Conservation (phyloP, 2,888 invertebrate genomes). For the Dilophus febrilis region DNA sequence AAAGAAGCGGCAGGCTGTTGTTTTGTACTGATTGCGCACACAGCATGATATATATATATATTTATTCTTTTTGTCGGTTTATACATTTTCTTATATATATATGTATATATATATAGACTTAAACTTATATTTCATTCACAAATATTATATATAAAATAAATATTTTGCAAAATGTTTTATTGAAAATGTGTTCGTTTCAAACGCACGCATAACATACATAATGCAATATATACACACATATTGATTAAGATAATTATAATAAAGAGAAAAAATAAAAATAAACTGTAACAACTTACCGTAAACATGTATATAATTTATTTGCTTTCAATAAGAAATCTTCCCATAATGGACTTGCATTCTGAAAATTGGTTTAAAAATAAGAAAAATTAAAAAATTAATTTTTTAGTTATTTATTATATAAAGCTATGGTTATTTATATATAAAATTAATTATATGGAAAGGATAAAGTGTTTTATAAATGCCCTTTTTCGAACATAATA, state of each 20-base stretch:
- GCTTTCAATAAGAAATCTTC: slow-evolving; percentile 90
- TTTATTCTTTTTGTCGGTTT: too few species aligned
- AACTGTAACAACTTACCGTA: slow-evolving; percentile 53
- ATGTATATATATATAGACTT: too few species aligned
- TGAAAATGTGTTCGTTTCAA: background rate
- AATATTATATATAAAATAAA: background rate
- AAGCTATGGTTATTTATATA: too few species aligned
- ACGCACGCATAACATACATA: background rate
- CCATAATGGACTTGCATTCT: slow-evolving; percentile 89
- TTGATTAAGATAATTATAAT: background rate
- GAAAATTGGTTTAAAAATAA: slow-evolving; percentile 56
- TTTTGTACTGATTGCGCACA: too few species aligned
- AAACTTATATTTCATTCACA: too few species aligned
- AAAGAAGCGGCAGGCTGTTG: too few species aligned
- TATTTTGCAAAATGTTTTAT: background rate
- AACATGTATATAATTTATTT: slow-evolving; percentile 80
- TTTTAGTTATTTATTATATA: too few species aligned
- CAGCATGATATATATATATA: too few species aligned
- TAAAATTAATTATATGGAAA: too few species aligned
- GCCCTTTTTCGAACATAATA: too few species aligned
- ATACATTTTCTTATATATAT: too few species aligned
- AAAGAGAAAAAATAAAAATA: slow-evolving; percentile 4
- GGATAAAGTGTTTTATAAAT: too few species aligned
- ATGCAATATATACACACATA: background rate
- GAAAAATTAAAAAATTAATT: slow-evolving; percentile 15